A percentile compares a stretch with the other conserved stretches of the same genome.
phyloP scores from a whole-genome alignment of 1,140 invertebrate species.

The Drosophila tani region DNA sequence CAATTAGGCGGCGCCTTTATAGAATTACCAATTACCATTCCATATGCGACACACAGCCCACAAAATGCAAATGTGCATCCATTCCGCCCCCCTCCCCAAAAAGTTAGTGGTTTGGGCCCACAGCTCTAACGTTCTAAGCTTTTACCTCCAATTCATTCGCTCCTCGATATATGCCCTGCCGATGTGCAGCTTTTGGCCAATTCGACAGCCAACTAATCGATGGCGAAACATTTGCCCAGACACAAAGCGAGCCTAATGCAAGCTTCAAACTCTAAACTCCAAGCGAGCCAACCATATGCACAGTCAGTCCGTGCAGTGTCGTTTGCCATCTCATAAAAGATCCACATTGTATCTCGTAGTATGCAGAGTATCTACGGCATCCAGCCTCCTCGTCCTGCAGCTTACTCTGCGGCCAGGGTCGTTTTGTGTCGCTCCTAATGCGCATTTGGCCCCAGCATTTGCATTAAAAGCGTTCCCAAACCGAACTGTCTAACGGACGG shows the following conservation, averaged over 20 bases:
- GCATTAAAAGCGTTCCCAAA: conserved; percentile 71
- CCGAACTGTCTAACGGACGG: conserved; percentile 38
- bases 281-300: conserved; percentile 15
- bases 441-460: conserved; percentile 74
- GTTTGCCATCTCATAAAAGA: conserved; percentile 71
- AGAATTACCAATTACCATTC: conserved; percentile 64
- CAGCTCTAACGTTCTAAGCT: conserved; percentile 41
- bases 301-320: conserved; percentile 29
- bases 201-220: conserved; percentile 77
- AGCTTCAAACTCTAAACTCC: conserved; percentile 29
- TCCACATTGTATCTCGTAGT: conserved; percentile 69
- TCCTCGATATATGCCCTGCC: conserved; percentile 21
- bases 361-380: conserved; percentile 36
- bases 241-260: conserved; percentile 68
- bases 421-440: conserved; percentile 71
- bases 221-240: conserved; percentile 78
- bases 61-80: conserved; percentile 64
- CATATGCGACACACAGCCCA: conserved; percentile 16
- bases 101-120: conserved; percentile 28
- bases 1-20: conserved; percentile 70
- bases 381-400: conserved; percentile 17
- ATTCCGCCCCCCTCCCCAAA: conserved; percentile 3
- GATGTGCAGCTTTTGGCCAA: conserved; percentile 72
- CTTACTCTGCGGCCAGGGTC: conserved; percentile 66
- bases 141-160: conserved; percentile 30